Evolutionary conservation across 1,140 invertebrate genomes (phyloP), one percentile per base, ranked within the genome.

Genomic region (Anastatus disparis): DNA sequence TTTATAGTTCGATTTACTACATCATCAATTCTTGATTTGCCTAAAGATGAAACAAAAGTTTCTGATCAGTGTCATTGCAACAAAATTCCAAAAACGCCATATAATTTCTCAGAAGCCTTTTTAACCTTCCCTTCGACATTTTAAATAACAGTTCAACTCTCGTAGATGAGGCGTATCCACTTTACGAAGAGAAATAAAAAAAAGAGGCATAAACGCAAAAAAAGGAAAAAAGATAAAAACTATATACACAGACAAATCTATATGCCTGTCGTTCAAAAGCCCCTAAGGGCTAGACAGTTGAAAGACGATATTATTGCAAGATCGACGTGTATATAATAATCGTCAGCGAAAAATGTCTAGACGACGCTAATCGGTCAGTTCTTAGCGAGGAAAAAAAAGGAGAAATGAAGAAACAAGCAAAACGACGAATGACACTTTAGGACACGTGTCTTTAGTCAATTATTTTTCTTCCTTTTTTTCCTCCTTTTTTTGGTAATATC

Each of bases 341-440:
- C 24, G 48, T 22, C 35, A 35, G 12, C 29, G 0, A 2, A 2
- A 15, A 10, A 22, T 9, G 27, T 63, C 61, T 50, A 50, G 61
- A 63, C 64, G 26, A 27, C 17, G n/a, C n/a, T 42, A 53, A 53
- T 65, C 13, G 35, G n/a, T n/a, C n/a, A n/a, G n/a, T 42, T 20
- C 20, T 22, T 9, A 3, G 13, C 22, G n/a, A 13, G 20, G 26
- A 29, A 15, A 13, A 31, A n/a, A n/a, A n/a, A n/a, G n/a, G n/a
- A n/a, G n/a, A n/a, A n/a, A n/a, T n/a, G n/a, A n/a, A n/a, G n/a
- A n/a, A n/a, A n/a, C n/a, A n/a, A n/a, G n/a, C n/a, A n/a, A n/a
- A 58, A 4, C 13, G 9, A 26, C n/a, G 35, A 48, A 67, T 46
- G 65, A 67, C 65, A 67, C 29, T 67, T 62, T 46, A n/a, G 56